Conservation (phyloP, 2,113 vertebrate species). For the Platysternon megacephalum region DNA sequence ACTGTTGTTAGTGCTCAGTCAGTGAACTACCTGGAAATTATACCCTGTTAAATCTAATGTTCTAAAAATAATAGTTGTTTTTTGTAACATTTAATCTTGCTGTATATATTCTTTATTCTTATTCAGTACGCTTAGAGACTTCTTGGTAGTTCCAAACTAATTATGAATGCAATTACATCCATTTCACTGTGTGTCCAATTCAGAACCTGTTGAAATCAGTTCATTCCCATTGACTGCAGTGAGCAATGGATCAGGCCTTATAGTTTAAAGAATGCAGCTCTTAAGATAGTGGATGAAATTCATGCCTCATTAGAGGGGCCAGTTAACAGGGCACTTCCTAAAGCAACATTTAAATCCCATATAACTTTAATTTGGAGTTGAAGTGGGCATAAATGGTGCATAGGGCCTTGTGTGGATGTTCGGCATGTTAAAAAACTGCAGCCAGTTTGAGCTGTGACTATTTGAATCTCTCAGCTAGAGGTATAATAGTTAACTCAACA, state of each 20-base stretch:
- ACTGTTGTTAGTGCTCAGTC: not conserved
- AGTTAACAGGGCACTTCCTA: not conserved
- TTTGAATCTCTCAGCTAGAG: not conserved
- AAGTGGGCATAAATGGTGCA: not conserved
- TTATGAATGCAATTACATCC: not conserved
- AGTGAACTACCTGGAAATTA: not conserved
- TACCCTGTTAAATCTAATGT: not conserved
- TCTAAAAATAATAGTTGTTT: not conserved
- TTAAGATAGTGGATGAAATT: not conserved
- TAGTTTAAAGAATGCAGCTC: not conserved
- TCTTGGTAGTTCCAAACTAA: not conserved
- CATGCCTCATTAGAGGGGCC: not conserved
- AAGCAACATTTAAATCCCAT: not conserved
- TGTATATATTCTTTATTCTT: not conserved
- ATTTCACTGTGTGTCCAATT: not conserved
- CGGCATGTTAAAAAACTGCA: not conserved
- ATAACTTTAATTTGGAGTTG: not conserved
- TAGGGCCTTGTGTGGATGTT: not conserved
- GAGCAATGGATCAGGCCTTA: not conserved
- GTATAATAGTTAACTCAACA: not conserved
- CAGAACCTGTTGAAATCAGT: not conserved
- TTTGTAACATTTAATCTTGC: not conserved
- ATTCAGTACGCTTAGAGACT: rapidly evolving
- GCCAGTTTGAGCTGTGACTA: not conserved
- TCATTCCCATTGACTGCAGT: not conserved